Conservation (phyloP, 1,140 invertebrate species). For the Panulirus ornatus region DNA sequence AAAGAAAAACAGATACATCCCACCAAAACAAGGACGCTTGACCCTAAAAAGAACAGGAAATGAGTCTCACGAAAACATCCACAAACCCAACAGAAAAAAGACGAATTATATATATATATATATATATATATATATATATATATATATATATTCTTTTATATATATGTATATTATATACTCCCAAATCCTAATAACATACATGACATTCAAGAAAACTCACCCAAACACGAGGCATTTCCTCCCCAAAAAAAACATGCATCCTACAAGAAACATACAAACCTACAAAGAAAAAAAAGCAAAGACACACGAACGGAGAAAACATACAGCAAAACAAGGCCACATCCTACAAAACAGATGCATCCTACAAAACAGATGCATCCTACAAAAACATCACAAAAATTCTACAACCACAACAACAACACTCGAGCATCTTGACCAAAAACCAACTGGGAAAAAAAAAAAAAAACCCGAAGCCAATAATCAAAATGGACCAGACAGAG, state of each 20-base stretch:
- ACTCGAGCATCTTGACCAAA: not conserved
- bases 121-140: not conserved
- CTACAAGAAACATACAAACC: not conserved
- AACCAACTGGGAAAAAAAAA: not conserved
- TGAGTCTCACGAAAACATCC: not conserved
- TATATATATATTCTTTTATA: too few relatives aligned
- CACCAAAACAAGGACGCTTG: not conserved
- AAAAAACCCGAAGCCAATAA: constrained; percentile 40
- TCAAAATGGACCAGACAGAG: constrained; percentile 45
- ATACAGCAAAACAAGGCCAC: not conserved
- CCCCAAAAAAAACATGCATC: not conserved
- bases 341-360: not conserved
- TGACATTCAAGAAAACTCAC: too few relatives aligned
- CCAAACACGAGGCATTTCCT: too few relatives aligned
- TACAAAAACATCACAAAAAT: not conserved
- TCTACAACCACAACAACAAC: not conserved
- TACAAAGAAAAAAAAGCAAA: not conserved
- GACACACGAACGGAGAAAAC: not conserved
- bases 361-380: not conserved
- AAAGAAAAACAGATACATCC: not conserved
- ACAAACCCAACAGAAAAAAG: not conserved
- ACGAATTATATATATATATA: too few relatives aligned
- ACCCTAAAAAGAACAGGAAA: not conserved
- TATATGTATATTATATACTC: too few relatives aligned
- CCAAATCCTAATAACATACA: too few relatives aligned